A percentile compares a stretch with the other conserved stretches of the same genome.
Conservation (phyloP, 2,797 vertebrate genomes). For the Holocentrus rufus region DNA sequence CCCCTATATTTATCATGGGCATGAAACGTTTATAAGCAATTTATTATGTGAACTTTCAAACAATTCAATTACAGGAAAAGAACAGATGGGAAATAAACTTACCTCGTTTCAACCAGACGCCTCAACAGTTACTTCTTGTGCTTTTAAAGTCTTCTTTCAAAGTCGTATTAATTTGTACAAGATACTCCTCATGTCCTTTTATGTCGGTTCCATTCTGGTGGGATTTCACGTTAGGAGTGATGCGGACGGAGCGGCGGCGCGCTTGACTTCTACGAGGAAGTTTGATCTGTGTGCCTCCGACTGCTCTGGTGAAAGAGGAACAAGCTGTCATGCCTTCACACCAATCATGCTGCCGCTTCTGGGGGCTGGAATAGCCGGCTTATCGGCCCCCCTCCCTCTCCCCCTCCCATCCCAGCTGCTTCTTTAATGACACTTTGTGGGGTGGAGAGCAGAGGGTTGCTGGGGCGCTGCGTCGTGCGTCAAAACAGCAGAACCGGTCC, state of each 20-base stretch:
- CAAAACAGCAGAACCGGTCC: neutral
- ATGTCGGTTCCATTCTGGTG: conserved; percentile 45
- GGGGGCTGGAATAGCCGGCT: conserved; percentile 13
- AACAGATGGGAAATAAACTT: conserved; percentile 25
- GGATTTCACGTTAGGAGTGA: too few relatives aligned
- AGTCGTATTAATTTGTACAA: neutral
- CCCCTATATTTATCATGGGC: neutral
- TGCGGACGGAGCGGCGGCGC: neutral
- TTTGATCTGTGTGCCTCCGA: conserved; percentile 29
- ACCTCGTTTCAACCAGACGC: conserved; percentile 40
- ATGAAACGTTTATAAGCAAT: neutral
- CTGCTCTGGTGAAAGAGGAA: conserved; percentile 60
- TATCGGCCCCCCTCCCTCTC: neutral
- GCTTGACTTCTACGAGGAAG: too few relatives aligned
- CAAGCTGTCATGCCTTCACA: conserved; percentile 9
- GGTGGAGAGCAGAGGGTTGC: neutral
- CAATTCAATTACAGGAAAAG: neutral
- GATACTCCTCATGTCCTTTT: conserved; percentile 53
- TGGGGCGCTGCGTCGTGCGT: neutral
- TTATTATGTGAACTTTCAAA: neutral
- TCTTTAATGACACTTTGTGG: neutral
- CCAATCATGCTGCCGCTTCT: conserved; percentile 30
- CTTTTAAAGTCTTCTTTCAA: conserved; percentile 2
- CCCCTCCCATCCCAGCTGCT: neutral
- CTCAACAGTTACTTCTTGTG: neutral